These are phyloP conservation scores for Leptinotarsa juncta DNA, from an alignment of 2,888 invertebrate genomes.

Conservation along the genomic window DNA sequence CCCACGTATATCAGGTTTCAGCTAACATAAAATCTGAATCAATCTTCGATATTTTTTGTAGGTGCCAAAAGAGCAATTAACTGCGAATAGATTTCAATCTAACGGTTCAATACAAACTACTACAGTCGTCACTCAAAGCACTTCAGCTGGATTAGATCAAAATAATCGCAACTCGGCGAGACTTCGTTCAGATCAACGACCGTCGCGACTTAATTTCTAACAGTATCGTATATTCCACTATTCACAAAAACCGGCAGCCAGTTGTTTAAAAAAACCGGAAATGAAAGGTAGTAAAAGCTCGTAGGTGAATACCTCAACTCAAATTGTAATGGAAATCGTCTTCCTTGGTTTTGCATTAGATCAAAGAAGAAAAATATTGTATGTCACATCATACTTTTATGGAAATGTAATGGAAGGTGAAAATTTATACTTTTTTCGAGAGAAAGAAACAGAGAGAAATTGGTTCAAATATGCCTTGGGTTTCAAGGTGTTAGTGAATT, in stretches of 20 bases:
- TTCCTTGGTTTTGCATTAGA: no score
- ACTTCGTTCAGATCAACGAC: constrained; percentile 1
- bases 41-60: background rate
- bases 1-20: no score
- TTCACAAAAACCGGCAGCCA: background rate
- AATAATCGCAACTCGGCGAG: background rate
- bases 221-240: background rate
- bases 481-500: no score
- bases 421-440: no score
- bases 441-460: no score
- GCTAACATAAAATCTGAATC: background rate
- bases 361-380: no score
- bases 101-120: background rate
- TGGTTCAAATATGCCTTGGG: no score
- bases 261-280: background rate
- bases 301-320: background rate
- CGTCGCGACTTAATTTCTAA: background rate
- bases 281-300: background rate
- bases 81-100: background rate
- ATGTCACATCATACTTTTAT: no score
- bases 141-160: background rate
- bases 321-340: no score
- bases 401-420: no score
- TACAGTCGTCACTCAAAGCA: background rate
- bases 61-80: constrained; percentile 1